Percentiles rank a stretch among this genome's conserved stretches.
phyloP scores from a whole-genome alignment of 2,888 invertebrate species.

The Drosophila tripunctata region DNA sequence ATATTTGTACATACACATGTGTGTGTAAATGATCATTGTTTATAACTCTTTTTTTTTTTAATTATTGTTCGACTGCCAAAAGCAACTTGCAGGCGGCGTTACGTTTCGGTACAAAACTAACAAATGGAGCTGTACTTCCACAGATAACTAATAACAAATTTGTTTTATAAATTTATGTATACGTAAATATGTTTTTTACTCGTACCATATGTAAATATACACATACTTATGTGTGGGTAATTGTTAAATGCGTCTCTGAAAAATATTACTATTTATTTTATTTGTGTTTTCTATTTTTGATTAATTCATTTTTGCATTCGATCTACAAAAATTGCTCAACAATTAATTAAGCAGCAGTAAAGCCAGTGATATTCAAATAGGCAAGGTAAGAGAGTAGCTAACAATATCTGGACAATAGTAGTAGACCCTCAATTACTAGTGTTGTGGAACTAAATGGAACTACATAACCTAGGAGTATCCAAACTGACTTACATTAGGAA shows the following conservation, averaged over 20 bases:
- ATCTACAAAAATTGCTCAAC: conserved; percentile 50
- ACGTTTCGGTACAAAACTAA: conserved; percentile 67
- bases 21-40: conserved; percentile 20
- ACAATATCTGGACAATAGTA: conserved; percentile 21
- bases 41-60: conserved; percentile 27
- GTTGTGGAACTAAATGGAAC: neutral
- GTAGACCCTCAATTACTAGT: neutral
- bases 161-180: conserved; percentile 44
- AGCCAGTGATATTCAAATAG: conserved; percentile 36
- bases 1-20: conserved; percentile 22
- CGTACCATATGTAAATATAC: conserved; percentile 43
- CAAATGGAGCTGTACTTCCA: conserved; percentile 47
- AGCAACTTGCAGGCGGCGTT: conserved; percentile 29
- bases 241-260: conserved; percentile 76
- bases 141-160: conserved; percentile 60
- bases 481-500: neutral
- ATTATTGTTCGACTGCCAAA: conserved; percentile 62
- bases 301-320: conserved; percentile 34
- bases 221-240: conserved; percentile 56
- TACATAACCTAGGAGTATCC: neutral
- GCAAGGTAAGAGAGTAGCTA: conserved; percentile 26
- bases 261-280: conserved; percentile 40
- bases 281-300: conserved; percentile 37
- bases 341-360: conserved; percentile 44
- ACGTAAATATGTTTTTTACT: conserved; percentile 46